Base-by-base conservation (phyloP, 2,113 vertebrate genomes). In the Dipodomys spectabilis region DNA sequence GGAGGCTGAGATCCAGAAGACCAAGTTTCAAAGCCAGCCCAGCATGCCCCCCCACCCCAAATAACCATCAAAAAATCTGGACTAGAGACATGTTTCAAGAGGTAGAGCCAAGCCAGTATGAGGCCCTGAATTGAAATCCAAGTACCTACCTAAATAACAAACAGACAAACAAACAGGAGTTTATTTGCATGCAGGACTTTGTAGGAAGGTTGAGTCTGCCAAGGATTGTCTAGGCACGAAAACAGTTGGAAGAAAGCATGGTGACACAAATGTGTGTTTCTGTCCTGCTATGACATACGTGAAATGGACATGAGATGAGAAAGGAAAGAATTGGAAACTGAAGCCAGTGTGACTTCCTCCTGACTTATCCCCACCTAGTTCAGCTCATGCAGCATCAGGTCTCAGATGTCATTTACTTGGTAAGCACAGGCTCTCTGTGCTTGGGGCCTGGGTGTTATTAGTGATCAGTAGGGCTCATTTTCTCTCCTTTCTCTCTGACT, bases 401-500 rank as follows among this genome's bases (percentile, higher is more conserved):
- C 85, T 72, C 78, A n/a, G 71, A 35, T 71, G n/a, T n/a, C 30
- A 0, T 80, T 90, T 75, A 82, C 78, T 86, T 80, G 65, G 3
- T 57, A 68, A 77, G 45, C 45, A 30, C 10, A 27, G 13, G 22
- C 75, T 86, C 57, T 20, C 39, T 91, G 39, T n/a, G 11, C 75
- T 95, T 64, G 28, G 35, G 28, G 64, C 53, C 79, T 15, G 20
- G 39, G 28, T 92, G 68, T 81, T 82, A 67, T 88, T 81, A 75
- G 82, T 64, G 64, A 75, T 25, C 16, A 57, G 3, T 45, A 91
- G 94, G 60, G 78, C 88, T 62, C 88, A 71, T 95, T 65, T 96
- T 97, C 91, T 79, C 49, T 92, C 73, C 25, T 86, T 91, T 80
- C 78, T 82, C 94, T 97, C 81, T 1, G 2, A 80, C 80, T 81